These are phyloP conservation scores for Cantharis lateralis DNA, from an alignment of 2,888 invertebrate genomes.

Conservation along the genomic window DNA sequence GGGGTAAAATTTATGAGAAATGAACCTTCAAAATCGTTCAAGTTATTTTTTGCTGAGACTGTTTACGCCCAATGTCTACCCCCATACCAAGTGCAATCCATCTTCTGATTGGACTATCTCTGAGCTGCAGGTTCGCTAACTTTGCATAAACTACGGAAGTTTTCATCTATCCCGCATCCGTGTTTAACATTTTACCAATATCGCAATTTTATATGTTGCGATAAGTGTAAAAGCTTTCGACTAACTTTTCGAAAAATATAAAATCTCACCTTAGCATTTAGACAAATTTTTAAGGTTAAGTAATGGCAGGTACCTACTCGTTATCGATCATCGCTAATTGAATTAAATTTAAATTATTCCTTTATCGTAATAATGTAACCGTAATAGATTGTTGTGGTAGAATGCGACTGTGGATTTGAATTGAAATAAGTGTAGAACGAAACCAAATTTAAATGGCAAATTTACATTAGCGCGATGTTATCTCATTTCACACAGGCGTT, in stretches of 20 bases:
- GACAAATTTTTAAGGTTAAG: neutral
- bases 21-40: constrained; percentile 54
- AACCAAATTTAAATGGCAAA: constrained; percentile 20
- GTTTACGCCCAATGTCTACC: constrained; percentile 42
- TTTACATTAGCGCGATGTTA: constrained; percentile 28
- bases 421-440: neutral
- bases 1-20: constrained; percentile 56
- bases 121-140: constrained; percentile 40
- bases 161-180: constrained; percentile 26
- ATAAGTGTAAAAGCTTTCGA: constrained; percentile 8
- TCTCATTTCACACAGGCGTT: constrained; percentile 28
- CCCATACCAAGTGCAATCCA: constrained; percentile 43
- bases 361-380: neutral
- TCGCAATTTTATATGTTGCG: constrained; percentile 25
- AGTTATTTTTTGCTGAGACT: constrained; percentile 41
- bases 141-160: constrained; percentile 37
- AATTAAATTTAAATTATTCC: neutral
- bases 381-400: neutral
- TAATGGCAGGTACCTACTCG: neutral
- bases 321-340: neutral
- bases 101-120: constrained; percentile 47
- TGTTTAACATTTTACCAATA: constrained; percentile 29
- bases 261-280: neutral
- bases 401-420: neutral
- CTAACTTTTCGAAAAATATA: neutral